These are phyloP conservation scores for Phengaris arion DNA, from an alignment of 2,888 invertebrate species.

Conservation along the genomic window DNA sequence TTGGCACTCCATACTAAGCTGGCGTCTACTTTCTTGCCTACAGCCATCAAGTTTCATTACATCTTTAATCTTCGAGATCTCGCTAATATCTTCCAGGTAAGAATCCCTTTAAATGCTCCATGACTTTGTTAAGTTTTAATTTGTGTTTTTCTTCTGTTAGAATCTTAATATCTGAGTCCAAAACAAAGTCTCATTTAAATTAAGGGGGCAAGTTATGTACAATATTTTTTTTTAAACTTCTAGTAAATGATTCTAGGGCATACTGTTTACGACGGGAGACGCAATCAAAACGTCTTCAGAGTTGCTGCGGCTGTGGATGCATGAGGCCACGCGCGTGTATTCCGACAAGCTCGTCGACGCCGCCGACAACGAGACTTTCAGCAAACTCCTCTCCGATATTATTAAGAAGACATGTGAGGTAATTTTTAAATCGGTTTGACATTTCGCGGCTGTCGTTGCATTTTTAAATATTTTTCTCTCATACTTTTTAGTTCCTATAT, in stretches of 20 bases:
- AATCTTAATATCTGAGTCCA: no score
- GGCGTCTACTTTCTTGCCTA: slow-evolving; percentile 89
- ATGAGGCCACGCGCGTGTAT: slow-evolving; percentile 94
- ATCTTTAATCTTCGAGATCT: slow-evolving; percentile 95
- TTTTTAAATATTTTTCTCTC: no score
- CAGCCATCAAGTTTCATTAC: slow-evolving; percentile 97
- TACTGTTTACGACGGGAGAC: slow-evolving; percentile 89
- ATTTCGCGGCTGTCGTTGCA: no score
- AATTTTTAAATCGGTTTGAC: slow-evolving; percentile 26
- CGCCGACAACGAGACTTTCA: slow-evolving; percentile 85
- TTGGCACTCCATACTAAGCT: slow-evolving; percentile 88
- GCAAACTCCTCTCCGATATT: slow-evolving; percentile 85
- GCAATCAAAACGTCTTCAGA: slow-evolving; percentile 85
- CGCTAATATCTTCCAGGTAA: slow-evolving; percentile 95
- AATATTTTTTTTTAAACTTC: no score
- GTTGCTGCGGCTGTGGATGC: slow-evolving; percentile 91
- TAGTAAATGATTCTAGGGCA: slow-evolving; percentile 79
- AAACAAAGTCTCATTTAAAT: no score
- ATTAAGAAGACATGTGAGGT: slow-evolving; percentile 89
- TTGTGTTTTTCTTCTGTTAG: no score
- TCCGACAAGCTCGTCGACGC: slow-evolving; percentile 93
- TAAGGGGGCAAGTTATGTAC: neutral
- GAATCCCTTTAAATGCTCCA: neutral
- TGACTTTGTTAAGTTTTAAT: no score
- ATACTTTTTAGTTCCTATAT: no score